Evolutionary conservation across 1,140 invertebrate species (phyloP).

Genomic region (Neodiprion lecontei): DNA sequence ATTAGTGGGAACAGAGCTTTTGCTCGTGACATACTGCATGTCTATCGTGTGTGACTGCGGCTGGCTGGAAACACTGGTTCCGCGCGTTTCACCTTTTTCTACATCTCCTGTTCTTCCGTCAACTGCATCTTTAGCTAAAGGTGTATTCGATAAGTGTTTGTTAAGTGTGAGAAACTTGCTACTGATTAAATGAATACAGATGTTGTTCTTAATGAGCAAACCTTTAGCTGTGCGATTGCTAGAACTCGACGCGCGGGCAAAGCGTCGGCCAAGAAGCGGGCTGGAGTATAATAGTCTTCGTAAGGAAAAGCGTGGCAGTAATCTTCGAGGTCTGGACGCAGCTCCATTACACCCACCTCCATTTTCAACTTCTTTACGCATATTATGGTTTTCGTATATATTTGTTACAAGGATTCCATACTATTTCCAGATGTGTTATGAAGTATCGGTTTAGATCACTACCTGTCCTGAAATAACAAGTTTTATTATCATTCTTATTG

Average conservation of each 20-base stretch:
- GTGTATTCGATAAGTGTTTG: conserved; percentile 18
- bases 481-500: too few species aligned
- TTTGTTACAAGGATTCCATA: conserved; percentile 21
- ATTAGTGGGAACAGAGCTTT: conserved; percentile 55
- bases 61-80: conserved; percentile 51
- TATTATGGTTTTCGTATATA: conserved; percentile 32
- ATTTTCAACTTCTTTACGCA: conserved; percentile 56
- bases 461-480: too few species aligned
- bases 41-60: conserved; percentile 54
- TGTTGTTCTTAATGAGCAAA: conserved; percentile 22
- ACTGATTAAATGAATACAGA: conserved; percentile 10
- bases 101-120: conserved; percentile 46
- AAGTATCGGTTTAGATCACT: too few species aligned
- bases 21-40: conserved; percentile 56
- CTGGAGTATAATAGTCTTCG: conserved; percentile 61
- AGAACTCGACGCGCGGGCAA: conserved; percentile 48
- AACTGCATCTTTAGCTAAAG: conserved; percentile 49
- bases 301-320: conserved; percentile 61
- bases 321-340: conserved; percentile 46
- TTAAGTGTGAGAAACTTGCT: conserved; percentile 11
- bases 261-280: conserved; percentile 59
- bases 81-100: conserved; percentile 55
- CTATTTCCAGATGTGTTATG: neutral
- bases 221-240: conserved; percentile 45
- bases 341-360: conserved; percentile 46